Evolutionary conservation across 1,140 invertebrate species (phyloP).

Genomic region (Chelonus insularis): DNA sequence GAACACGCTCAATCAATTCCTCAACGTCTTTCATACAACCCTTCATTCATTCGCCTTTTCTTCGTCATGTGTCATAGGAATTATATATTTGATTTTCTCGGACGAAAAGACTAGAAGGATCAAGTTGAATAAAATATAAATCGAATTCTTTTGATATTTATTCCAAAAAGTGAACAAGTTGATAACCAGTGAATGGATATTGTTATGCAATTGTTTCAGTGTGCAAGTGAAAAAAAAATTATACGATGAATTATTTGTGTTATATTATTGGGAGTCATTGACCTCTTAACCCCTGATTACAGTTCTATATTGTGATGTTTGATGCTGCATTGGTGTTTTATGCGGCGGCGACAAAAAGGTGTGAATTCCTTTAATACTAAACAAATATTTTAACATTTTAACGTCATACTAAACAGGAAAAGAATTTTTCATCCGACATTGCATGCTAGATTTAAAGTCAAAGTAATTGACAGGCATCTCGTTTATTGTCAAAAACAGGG

Average conservation of each 20-base stretch:
- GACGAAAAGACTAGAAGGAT: not conserved
- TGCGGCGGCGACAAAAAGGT: constrained; percentile 53
- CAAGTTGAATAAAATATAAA: too few species aligned
- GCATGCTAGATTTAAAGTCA: too few species aligned
- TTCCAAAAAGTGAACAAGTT: too few species aligned
- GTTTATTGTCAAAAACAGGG: too few species aligned
- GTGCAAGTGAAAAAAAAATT: too few species aligned
- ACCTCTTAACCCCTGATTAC: constrained; percentile 43
- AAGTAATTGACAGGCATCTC: too few species aligned
- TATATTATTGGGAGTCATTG: constrained; percentile 42
- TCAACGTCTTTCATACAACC: not conserved
- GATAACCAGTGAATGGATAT: too few species aligned
- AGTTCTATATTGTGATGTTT: constrained; percentile 50
- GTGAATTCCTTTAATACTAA: constrained; percentile 30
- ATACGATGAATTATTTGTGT: too few species aligned
- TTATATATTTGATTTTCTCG: not conserved
- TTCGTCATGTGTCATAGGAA: not conserved
- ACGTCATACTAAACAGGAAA: not conserved
- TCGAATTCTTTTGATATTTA: too few species aligned
- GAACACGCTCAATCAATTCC: not conserved
- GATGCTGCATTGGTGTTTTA: constrained; percentile 56
- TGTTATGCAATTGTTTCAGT: too few species aligned
- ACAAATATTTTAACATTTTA: not conserved
- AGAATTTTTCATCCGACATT: not conserved
- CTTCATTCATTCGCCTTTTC: constrained; percentile 1